Percentiles rank a stretch among this genome's conserved stretches.
phyloP scores from a whole-genome alignment of 2,113 vertebrate species.

The Ovis canadensis region DNA sequence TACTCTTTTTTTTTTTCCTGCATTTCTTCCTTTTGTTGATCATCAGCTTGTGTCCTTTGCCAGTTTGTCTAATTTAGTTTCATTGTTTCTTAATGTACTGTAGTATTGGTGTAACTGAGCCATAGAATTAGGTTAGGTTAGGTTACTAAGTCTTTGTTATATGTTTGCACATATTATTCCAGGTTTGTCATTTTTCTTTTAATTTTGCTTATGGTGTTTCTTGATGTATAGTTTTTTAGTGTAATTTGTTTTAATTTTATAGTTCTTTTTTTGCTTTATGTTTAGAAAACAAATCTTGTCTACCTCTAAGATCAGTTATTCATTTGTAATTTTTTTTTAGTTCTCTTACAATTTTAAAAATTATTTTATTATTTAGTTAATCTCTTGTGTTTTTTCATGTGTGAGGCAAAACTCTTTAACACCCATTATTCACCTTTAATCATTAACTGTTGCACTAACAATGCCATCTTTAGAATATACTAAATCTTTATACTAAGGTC shows the following conservation, averaged over 20 bases:
- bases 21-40: neutral
- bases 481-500: neutral
- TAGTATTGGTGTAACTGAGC: neutral
- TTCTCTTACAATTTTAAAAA: neutral
- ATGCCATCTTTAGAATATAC: neutral
- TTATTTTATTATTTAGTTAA: neutral
- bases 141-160: neutral
- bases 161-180: constrained; percentile 2
- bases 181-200: constrained; percentile 27
- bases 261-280: neutral
- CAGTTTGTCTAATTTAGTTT: constrained; percentile 8
- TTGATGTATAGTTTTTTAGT: neutral
- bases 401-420: neutral
- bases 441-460: neutral
- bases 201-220: neutral
- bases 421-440: neutral
- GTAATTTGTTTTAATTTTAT: neutral
- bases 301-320: neutral
- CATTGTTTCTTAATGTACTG: neutral
- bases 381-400: neutral
- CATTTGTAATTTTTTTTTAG: neutral
- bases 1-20: neutral
- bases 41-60: neutral
- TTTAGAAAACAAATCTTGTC: constrained; percentile 9
- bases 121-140: neutral